Evolutionary conservation across 2,113 vertebrate genomes (phyloP).

Genomic region (Zosterops lateralis): DNA sequence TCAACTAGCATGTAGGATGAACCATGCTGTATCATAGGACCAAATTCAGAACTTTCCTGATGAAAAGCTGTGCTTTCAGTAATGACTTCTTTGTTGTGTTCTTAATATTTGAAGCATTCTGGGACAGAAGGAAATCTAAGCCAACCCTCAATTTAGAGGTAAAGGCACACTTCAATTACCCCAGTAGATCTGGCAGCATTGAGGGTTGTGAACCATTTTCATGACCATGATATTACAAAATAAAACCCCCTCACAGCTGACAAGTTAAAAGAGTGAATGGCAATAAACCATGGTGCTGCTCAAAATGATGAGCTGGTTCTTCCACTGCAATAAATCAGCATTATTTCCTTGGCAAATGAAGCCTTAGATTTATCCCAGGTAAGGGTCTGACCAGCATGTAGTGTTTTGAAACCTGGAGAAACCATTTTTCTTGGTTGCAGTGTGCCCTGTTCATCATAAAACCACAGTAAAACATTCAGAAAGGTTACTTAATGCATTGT

Average conservation of each 20-base stretch:
- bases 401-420: not conserved
- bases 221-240: not conserved
- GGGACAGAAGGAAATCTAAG: not conserved
- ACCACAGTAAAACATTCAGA: slow-evolving; percentile 21
- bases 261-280: not conserved
- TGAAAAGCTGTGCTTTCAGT: not conserved
- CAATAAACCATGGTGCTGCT: not conserved
- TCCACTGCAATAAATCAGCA: slow-evolving; percentile 20
- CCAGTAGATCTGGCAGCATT: not conserved
- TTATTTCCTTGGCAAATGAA: not conserved
- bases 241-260: not conserved
- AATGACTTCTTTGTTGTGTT: not conserved
- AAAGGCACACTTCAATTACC: not conserved
- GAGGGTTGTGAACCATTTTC: not conserved
- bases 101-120: not conserved
- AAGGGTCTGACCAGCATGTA: not conserved
- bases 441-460: not conserved
- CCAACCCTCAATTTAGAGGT: not conserved
- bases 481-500: slow-evolving; percentile 36
- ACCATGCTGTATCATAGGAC: not conserved
- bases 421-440: slow-evolving; percentile 6
- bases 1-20: not conserved
- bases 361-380: slow-evolving; percentile 8
- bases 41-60: not conserved
- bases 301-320: slow-evolving; percentile 20